A percentile compares a stretch with the other conserved stretches of the same genome.
phyloP scores from a whole-genome alignment of 1,140 invertebrate species.

The Drosophila nebulosa region DNA sequence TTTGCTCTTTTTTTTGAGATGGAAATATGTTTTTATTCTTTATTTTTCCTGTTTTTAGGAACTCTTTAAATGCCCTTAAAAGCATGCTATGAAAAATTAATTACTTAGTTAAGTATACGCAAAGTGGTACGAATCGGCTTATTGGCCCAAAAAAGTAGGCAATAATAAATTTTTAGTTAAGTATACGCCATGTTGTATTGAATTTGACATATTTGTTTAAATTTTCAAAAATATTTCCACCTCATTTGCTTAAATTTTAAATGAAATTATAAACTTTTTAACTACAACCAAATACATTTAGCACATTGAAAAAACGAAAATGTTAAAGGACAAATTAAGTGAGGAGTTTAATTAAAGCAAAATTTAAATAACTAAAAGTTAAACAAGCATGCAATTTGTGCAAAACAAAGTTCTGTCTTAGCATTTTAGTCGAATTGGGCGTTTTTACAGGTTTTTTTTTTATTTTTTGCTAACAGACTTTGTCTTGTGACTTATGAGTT shows the following conservation, averaged over 20 bases:
- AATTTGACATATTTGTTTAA: background rate
- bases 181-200: background rate
- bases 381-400: conserved; percentile 52
- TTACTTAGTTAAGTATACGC: background rate
- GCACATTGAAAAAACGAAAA: conserved; percentile 57
- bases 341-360: conserved; percentile 42
- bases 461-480: conserved; percentile 33
- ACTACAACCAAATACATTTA: conserved; percentile 63
- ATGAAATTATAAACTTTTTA: conserved; percentile 45
- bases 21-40: conserved; percentile 27
- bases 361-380: conserved; percentile 40
- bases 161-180: background rate
- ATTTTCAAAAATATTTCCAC: conserved; percentile 33
- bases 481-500: conserved; percentile 46
- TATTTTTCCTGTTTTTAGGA: background rate
- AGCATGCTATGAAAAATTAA: background rate
- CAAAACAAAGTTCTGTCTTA: conserved; percentile 48
- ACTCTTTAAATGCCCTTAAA: background rate
- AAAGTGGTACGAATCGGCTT: too few relatives aligned
- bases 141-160: background rate
- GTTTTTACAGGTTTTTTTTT: background rate
- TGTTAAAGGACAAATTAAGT: conserved; percentile 67
- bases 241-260: conserved; percentile 34
- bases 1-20: conserved; percentile 34
- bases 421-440: background rate